Evolutionary conservation across 2,797 vertebrate genomes (phyloP), one percentile per base, ranked within the genome.

Genomic region (Menidia menidia): DNA sequence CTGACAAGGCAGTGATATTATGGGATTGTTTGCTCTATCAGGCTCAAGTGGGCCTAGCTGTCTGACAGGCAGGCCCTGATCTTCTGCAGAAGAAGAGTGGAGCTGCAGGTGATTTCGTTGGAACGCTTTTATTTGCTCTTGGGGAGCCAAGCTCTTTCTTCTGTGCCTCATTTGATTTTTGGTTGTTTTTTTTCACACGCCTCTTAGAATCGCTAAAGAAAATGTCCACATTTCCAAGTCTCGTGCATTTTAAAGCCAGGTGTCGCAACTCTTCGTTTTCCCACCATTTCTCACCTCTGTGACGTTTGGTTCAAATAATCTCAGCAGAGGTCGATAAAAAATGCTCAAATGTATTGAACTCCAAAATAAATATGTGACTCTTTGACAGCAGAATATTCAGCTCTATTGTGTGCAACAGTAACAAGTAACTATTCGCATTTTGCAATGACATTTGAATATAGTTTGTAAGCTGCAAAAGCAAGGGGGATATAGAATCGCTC

Each of bases 111-210:
- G 71, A 54, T 82, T 69, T 65, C 42, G 68, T 76, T 68, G 12
- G 51, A 67, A 62, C 77, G 53, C 68, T 73, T 92, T 85, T 51
- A 83, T 92, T 87, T 83, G 66, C 86, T 86, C 78, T 81, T 55
- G 64, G 71, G 78, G 65, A 70, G 35, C 58, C 58, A 66, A 13
- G 55, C 33, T 44, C 11, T 60, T 64, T 70, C 65, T 67, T 60
- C 64, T 61, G 56, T 71, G 62, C 32, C 51, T 67, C 60, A 44
- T 65, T 55, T 43, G 18, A 59, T 57, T 53, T 69, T 2, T 25
- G 1, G 25, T 25, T 65, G 16, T 56, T 10, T 4, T 43, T 63
- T 42, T 42, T 15, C 48, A 62, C 42, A 71, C 48, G 56, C 47
- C 57, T 42, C 8, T 55, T 55, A 33, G 2, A 58, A 25, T 60